Conservation (phyloP, 2,797 vertebrate genomes). For the Hoplostethus atlanticus region DNA sequence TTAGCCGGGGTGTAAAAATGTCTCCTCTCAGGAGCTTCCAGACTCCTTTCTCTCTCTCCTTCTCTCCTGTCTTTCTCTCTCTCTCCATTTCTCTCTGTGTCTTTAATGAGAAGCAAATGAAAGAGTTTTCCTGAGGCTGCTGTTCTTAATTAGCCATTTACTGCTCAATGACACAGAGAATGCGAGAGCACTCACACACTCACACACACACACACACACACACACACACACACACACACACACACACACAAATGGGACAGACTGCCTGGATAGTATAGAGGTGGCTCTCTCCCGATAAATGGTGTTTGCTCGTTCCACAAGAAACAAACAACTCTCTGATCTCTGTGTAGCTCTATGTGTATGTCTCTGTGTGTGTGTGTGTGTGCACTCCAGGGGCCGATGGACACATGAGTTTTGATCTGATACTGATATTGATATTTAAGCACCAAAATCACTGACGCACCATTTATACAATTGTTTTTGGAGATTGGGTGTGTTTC, state of each 20-base stretch:
- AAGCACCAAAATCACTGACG: neutral
- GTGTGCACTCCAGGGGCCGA: neutral
- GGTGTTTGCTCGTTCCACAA: neutral
- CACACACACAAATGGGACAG: neutral
- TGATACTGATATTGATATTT: neutral
- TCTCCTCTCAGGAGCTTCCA: slow-evolving; percentile 39
- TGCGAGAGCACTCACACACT: neutral
- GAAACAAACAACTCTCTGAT: neutral
- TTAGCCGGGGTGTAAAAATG: slow-evolving; percentile 51
- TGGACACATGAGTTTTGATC: neutral
- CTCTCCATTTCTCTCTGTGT: slow-evolving; percentile 17
- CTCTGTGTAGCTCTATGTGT: neutral
- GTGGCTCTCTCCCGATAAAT: neutral
- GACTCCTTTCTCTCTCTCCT: slow-evolving; percentile 6
- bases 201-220: neutral
- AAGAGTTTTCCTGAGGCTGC: slow-evolving; percentile 39
- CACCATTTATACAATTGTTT: neutral
- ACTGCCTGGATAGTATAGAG: neutral
- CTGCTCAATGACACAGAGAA: slow-evolving; percentile 26
- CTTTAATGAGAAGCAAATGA: slow-evolving; percentile 49
- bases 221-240: too few relatives aligned
- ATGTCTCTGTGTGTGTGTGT: neutral
- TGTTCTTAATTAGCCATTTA: slow-evolving; percentile 52
- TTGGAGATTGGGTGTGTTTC: neutral
- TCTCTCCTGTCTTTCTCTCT: slow-evolving; percentile 10